A percentile compares a stretch with the other conserved stretches of the same genome.
These are phyloP conservation scores for Oligia strigilis DNA, from an alignment of 2,888 invertebrate species.

Conservation along the genomic window DNA sequence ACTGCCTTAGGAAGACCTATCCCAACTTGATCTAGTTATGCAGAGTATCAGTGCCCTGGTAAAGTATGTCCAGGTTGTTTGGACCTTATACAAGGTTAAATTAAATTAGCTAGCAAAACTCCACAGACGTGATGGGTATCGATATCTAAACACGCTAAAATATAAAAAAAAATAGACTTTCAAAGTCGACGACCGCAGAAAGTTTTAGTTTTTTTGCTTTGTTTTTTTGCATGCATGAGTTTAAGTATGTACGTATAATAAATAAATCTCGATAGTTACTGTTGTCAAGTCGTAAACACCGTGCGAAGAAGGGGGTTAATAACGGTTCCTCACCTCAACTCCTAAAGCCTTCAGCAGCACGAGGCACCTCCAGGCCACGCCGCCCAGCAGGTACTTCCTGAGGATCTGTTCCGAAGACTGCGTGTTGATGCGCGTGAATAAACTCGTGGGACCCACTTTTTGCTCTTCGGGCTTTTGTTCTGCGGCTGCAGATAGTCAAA, in stretches of 20 bases:
- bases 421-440: constrained; percentile 80
- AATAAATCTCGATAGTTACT: too few species aligned
- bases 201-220: too few species aligned
- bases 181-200: background rate
- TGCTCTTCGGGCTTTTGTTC: constrained; percentile 72
- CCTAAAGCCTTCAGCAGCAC: constrained; percentile 90
- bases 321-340: constrained; percentile 83
- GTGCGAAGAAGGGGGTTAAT: background rate
- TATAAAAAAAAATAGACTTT: background rate
- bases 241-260: too few species aligned
- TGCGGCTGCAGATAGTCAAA: constrained; percentile 8
- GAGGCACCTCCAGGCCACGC: constrained; percentile 91
- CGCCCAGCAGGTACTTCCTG: constrained; percentile 89
- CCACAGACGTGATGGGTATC: background rate
- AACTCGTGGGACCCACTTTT: constrained; percentile 73
- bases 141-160: background rate
- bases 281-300: background rate
- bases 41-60: background rate
- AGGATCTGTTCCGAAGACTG: constrained; percentile 83
- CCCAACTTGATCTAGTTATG: constrained; percentile 20
- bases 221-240: too few species aligned
- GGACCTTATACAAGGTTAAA: background rate
- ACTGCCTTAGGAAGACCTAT: constrained; percentile 23
- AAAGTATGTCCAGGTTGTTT: background rate
- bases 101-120: background rate